phyloP scores from a whole-genome alignment of 35 echinoderm and acorn worm genomes.

The Eucidaris tribuloides region DNA sequence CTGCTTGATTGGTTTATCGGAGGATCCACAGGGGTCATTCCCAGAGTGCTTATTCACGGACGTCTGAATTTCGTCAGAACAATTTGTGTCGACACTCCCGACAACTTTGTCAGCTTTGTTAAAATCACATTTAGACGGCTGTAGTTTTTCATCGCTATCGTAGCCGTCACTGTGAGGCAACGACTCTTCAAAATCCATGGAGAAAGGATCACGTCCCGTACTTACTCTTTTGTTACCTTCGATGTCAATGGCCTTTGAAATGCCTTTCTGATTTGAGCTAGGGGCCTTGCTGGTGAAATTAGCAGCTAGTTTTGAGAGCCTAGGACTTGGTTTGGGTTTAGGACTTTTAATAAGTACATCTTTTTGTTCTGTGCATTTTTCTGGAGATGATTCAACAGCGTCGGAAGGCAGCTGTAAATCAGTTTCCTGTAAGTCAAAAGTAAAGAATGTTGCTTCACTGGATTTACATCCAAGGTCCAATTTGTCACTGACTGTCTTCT shows the following conservation, averaged over 20 bases:
- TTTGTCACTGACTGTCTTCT: neutral
- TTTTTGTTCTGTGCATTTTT: neutral
- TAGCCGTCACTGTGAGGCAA: neutral
- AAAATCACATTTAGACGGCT: neutral
- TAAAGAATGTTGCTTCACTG: neutral
- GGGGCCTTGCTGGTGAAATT: neutral
- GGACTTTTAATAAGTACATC: neutral
- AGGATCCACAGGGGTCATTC: neutral
- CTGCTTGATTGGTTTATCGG: neutral
- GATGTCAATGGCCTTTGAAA: neutral
- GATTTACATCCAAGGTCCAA: neutral
- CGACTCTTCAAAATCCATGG: slow-evolving; percentile 19
- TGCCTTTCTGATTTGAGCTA: neutral
- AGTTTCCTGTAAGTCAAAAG: slow-evolving; percentile 20
- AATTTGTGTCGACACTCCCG: too few relatives aligned
- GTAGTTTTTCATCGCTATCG: neutral
- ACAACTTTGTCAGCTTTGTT: neutral
- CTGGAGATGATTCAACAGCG: too few relatives aligned
- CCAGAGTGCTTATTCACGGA: neutral
- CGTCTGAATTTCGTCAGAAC: neutral
- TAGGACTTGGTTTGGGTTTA: slow-evolving; percentile 12
- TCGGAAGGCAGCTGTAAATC: too few relatives aligned
- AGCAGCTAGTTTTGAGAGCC: slow-evolving; percentile 10
- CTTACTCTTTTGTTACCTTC: neutral
- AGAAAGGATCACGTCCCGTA: slow-evolving; percentile 8